These are phyloP conservation scores for Sminthopsis crassicaudata DNA, from an alignment of 2,113 vertebrate species.

Conservation along the genomic window DNA sequence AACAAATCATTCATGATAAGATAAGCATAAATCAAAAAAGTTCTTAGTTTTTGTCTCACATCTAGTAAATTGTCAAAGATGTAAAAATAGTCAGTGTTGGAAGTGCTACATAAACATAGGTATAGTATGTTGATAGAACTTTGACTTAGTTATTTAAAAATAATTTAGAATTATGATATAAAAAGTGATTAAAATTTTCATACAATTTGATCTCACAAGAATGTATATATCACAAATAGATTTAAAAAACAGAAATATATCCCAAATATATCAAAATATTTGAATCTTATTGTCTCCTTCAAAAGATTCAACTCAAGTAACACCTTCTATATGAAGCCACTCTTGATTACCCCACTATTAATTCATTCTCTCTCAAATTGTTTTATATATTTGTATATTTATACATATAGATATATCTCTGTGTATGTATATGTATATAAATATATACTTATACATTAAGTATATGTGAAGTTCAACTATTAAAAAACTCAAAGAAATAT, in stretches of 20 bases:
- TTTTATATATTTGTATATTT: not conserved
- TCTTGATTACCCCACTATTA: not conserved
- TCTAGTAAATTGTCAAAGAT: not conserved
- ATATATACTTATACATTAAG: not conserved
- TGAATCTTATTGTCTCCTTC: not conserved
- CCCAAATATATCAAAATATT: not conserved
- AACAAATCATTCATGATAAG: not conserved
- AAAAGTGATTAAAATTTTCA: not conserved
- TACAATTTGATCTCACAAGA: not conserved
- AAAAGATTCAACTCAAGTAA: not conserved
- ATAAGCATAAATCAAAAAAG: not conserved
- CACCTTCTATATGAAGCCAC: not conserved
- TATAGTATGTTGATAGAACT: not conserved
- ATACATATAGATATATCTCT: not conserved
- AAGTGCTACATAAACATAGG: not conserved
- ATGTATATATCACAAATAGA: not conserved
- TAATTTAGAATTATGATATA: not conserved
- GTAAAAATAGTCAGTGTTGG: not conserved
- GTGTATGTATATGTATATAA: too few relatives aligned
- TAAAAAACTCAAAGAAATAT: not conserved
- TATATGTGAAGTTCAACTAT: not conserved
- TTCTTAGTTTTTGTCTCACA: not conserved
- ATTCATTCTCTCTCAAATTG: not conserved
- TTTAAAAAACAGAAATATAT: not conserved
- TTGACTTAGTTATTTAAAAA: not conserved